Base-by-base conservation (phyloP, 2,797 vertebrate genomes). In the Poliocrania exsul region DNA sequence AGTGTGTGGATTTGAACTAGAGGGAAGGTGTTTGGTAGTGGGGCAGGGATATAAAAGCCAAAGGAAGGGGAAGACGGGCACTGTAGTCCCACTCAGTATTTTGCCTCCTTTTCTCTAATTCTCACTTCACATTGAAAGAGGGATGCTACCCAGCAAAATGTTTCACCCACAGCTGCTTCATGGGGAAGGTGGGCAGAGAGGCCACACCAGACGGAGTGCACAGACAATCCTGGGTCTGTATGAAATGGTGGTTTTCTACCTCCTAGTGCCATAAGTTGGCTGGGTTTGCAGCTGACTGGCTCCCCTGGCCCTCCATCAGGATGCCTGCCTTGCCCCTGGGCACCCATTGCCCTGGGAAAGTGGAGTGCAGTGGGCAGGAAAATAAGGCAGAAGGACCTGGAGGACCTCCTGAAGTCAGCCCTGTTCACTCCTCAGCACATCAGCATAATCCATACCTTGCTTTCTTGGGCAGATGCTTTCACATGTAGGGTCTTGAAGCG, bases 1-100 rank as follows among this genome's bases (percentile, higher is more conserved):
- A 98, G 99, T 5, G 1, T n/a, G 21, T 81, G 53, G 66, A 31
- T 88, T 67, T 5, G 66, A 82, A 37, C 19, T 8, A 31, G 42
- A 61, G 20, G 38, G 25, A 33, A 58, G 23, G 3, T 53, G 37
- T 42, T 64, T 66, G 50, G n/a, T 40, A 13, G n/a, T 0, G 2
- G 61, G 13, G 3, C 21, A 33, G n/a, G 35, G 29, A 25, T 7
- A 33, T 69, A 57, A 88, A 79, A 40, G 31, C 35, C 26, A n/a
- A 71, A 65, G 28, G 46, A 75, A 77, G 20, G 21, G 26, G 17
- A 88, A 5, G 20, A 20, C 38, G 53, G 31, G 23, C 21, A 8
- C 23, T 62, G 35, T 40, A n/a, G 8, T 70, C 8, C 26, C 18
- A 23, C 24, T 15, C 15, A 17, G 47, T 29, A 19, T 4, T 53